Evolutionary conservation across 2,113 vertebrate species (phyloP).

Genomic region (Chunga burmeisteri): DNA sequence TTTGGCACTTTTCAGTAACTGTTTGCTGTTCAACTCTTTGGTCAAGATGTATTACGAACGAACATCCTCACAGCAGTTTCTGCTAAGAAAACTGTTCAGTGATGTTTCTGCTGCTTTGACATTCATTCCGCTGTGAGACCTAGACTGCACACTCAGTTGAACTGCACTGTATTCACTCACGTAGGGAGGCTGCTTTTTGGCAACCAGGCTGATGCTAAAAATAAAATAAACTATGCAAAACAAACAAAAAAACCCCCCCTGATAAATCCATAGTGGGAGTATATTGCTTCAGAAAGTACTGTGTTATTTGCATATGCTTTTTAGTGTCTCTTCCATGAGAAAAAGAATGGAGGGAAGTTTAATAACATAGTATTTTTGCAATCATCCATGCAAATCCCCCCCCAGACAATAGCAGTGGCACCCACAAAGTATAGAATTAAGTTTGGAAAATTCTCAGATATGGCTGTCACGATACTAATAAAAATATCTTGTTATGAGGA

Average conservation of each 20-base stretch:
- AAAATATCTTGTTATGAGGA: neutral
- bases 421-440: accelerated
- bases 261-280: neutral
- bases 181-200: conserved; percentile 15
- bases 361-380: neutral
- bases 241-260: neutral
- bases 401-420: neutral
- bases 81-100: neutral
- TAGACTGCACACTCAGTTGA: neutral
- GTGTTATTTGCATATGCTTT: neutral
- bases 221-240: conserved; percentile 5
- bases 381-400: neutral
- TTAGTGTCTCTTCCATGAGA: neutral
- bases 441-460: neutral
- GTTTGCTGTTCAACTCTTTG: accelerated
- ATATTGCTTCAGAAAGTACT: neutral
- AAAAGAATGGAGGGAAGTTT: neutral
- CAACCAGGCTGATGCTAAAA: conserved; percentile 5
- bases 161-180: neutral
- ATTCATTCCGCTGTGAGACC: neutral
- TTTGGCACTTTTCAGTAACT: neutral
- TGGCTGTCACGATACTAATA: neutral
- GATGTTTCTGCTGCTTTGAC: neutral
- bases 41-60: neutral
- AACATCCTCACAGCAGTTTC: neutral